These are phyloP conservation scores for Eupithecia centaureata DNA, from an alignment of 2,888 invertebrate genomes.

Conservation along the genomic window DNA sequence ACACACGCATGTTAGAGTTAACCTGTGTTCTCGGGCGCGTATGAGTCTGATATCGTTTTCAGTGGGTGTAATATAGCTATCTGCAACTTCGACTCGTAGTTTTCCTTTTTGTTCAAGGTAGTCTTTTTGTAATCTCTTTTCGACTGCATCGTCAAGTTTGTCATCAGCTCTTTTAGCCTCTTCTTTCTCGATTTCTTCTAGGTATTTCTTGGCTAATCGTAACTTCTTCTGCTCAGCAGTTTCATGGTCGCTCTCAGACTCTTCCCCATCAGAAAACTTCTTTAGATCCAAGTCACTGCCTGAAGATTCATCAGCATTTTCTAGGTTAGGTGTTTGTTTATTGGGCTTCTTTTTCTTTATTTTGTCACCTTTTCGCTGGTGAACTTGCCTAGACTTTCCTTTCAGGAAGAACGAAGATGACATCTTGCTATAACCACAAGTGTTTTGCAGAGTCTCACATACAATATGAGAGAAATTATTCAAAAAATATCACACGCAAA, in stretches of 20 bases:
- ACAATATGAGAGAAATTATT: slow-evolving; percentile 9
- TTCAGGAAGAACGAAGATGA: slow-evolving; percentile 86
- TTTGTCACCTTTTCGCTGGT: slow-evolving; percentile 82
- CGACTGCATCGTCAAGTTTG: slow-evolving; percentile 86
- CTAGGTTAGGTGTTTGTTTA: slow-evolving; percentile 72
- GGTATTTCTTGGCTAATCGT: slow-evolving; percentile 94
- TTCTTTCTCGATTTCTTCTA: slow-evolving; percentile 93
- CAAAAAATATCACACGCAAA: slow-evolving; percentile 16
- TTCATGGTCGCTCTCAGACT: slow-evolving; percentile 87
- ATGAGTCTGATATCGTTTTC: slow-evolving; percentile 78
- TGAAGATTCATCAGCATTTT: slow-evolving; percentile 85
- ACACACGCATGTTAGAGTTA: slow-evolving; percentile 91
- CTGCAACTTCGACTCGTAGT: slow-evolving; percentile 90
- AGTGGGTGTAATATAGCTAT: slow-evolving; percentile 67
- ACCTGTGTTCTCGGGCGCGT: slow-evolving; percentile 90
- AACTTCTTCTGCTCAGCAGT: slow-evolving; percentile 96
- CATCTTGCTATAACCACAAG: slow-evolving; percentile 53
- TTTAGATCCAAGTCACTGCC: slow-evolving; percentile 86
- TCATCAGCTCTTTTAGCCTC: slow-evolving; percentile 88
- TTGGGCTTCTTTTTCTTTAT: slow-evolving; percentile 68
- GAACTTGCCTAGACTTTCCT: slow-evolving; percentile 82
- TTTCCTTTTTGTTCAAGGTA: slow-evolving; percentile 94
- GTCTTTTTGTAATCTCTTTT: slow-evolving; percentile 92
- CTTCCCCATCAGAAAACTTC: slow-evolving; percentile 77
- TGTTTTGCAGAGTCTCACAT: not conserved